These are phyloP conservation scores for Strigamia transsilvanica DNA, from an alignment of 2,888 invertebrate genomes.

Conservation along the genomic window DNA sequence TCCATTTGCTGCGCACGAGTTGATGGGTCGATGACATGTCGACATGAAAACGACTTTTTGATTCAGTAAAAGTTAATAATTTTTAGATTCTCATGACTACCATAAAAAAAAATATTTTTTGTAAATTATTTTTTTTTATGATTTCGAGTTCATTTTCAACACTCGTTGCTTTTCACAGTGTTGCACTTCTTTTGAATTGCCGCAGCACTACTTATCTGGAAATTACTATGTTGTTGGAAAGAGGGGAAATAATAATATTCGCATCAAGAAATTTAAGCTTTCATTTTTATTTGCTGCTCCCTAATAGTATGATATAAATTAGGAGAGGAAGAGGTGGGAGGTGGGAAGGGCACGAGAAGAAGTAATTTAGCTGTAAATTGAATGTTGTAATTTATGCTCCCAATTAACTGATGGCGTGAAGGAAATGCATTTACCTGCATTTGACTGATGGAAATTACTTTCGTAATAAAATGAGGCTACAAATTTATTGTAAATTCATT, in stretches of 20 bases:
- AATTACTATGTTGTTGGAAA: slow-evolving; percentile 11
- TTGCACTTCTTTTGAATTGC: neutral
- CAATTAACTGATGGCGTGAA: slow-evolving; percentile 36
- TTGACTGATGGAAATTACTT: slow-evolving; percentile 34
- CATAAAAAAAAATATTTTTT: no score
- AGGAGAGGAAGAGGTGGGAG: neutral
- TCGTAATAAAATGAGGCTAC: neutral
- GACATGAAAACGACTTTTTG: no score
- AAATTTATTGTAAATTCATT: slow-evolving; percentile 14
- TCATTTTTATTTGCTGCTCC: slow-evolving; percentile 11
- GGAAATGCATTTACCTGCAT: slow-evolving; percentile 32
- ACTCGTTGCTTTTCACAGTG: neutral
- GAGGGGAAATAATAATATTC: slow-evolving; percentile 20
- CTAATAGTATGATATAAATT: slow-evolving; percentile 8
- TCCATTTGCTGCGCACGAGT: no score
- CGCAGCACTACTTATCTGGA: neutral
- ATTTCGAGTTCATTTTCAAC: neutral
- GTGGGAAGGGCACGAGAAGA: neutral
- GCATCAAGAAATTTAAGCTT: slow-evolving; percentile 37
- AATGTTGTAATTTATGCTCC: slow-evolving; percentile 33
- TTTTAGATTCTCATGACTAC: neutral
- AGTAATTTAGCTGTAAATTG: slow-evolving; percentile 43
- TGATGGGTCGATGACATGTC: no score
- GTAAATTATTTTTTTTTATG: neutral
- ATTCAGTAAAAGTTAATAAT: no score